Percentiles rank a stretch among this genome's conserved stretches.
phyloP scores from a whole-genome alignment of 2,797 vertebrate genomes.

The Chloroceryle inda region DNA sequence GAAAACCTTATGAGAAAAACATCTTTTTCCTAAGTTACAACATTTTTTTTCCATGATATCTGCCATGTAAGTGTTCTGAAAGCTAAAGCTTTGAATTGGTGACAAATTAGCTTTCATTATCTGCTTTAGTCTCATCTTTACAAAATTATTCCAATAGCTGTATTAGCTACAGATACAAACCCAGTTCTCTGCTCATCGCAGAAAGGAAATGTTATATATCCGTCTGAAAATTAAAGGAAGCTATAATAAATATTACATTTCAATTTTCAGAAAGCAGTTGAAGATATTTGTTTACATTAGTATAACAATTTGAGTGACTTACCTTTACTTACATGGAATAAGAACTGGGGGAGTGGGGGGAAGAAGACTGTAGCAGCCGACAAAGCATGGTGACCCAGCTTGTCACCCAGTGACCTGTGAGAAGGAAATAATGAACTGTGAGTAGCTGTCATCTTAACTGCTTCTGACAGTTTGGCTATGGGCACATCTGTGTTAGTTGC shows the following conservation, averaged over 20 bases:
- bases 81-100: slow-evolving; percentile 18
- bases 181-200: background rate
- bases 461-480: slow-evolving; percentile 95
- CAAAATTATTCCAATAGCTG: slow-evolving; percentile 39
- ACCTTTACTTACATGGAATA: slow-evolving; percentile 80
- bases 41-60: background rate
- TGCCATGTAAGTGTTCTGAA: slow-evolving; percentile 11
- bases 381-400: slow-evolving; percentile 94
- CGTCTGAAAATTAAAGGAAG: slow-evolving; percentile 10
- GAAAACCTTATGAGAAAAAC: background rate
- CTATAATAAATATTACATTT: background rate
- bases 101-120: slow-evolving; percentile 52
- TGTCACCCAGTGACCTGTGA: slow-evolving; percentile 99
- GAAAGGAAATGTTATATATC: background rate
- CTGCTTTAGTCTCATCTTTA: slow-evolving; percentile 24
- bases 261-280: background rate
- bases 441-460: slow-evolving; percentile 96
- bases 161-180: background rate
- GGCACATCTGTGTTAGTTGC: slow-evolving; percentile 95
- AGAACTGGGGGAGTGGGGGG: slow-evolving; percentile 11
- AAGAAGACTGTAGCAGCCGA: slow-evolving; percentile 82
- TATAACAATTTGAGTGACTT: slow-evolving; percentile 69
- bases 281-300: slow-evolving; percentile 71
- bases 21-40: background rate
- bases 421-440: slow-evolving; percentile 99